phyloP scores from a whole-genome alignment of 2,888 invertebrate species.

The Lasius platythorax region DNA sequence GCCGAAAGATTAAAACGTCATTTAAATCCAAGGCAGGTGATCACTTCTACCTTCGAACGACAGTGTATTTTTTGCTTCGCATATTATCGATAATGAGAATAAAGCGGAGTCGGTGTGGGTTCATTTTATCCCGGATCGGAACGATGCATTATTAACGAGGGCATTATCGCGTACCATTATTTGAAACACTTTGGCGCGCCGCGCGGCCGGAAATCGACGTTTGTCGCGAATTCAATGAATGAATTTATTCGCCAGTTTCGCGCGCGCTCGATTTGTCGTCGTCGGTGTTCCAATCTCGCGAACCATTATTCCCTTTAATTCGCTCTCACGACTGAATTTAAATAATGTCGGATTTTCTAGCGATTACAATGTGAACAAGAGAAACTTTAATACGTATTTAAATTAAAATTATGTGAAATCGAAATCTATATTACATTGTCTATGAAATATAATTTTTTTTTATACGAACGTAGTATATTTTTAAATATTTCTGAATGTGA shows the following conservation, averaged over 20 bases:
- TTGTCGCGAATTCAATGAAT: constrained; percentile 56
- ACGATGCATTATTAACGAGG: constrained; percentile 63
- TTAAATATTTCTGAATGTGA: constrained; percentile 13
- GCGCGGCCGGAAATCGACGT: constrained; percentile 64
- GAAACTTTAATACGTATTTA: constrained; percentile 2
- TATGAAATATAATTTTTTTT: not conserved
- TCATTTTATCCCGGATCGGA: constrained; percentile 55
- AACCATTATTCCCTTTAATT: constrained; percentile 50
- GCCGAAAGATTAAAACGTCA: constrained; percentile 23
- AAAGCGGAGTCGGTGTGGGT: constrained; percentile 26
- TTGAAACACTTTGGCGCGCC: constrained; percentile 61
- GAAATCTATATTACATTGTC: not conserved
- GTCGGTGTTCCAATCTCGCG: constrained; percentile 45
- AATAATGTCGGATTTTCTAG: constrained; percentile 44
- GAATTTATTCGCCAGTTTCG: constrained; percentile 60
- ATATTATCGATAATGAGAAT: constrained; percentile 44
- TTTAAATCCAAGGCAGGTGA: constrained; percentile 24
- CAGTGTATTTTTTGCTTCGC: constrained; percentile 15
- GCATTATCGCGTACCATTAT: constrained; percentile 64
- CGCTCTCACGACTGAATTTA: constrained; percentile 35
- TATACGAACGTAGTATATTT: not conserved
- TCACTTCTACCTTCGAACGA: not conserved
- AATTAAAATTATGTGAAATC: constrained; percentile 26
- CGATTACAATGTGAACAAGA: constrained; percentile 11
- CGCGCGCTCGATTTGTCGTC: constrained; percentile 61